phyloP scores from a whole-genome alignment of 2,113 vertebrate species.

The Phasianus colchicus region DNA sequence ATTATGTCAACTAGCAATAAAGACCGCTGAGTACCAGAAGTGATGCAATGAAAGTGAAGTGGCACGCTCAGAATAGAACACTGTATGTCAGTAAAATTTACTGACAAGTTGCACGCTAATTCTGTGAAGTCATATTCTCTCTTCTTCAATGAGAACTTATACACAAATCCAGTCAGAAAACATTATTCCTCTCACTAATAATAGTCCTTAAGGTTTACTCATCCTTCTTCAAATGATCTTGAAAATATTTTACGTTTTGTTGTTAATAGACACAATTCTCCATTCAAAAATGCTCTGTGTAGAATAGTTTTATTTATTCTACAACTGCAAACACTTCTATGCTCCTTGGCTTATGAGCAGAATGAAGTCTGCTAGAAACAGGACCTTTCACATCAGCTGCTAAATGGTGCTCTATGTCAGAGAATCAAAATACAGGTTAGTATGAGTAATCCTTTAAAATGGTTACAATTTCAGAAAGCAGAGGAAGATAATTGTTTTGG shows the following conservation, averaged over 20 bases:
- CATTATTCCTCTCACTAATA: background rate
- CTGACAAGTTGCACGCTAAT: background rate
- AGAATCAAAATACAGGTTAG: background rate
- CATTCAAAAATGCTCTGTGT: background rate
- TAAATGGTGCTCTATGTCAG: background rate
- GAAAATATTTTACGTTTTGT: background rate
- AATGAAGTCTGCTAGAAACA: background rate
- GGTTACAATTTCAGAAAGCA: background rate
- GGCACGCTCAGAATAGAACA: background rate
- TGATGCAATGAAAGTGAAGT: background rate
- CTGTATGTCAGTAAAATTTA: background rate
- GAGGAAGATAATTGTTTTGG: background rate
- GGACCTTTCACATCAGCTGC: background rate
- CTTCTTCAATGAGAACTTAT: background rate
- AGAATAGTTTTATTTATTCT: background rate
- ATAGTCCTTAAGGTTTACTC: background rate
- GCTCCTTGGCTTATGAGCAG: background rate
- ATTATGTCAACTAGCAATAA: accelerated
- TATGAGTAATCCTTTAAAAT: background rate
- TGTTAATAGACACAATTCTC: background rate
- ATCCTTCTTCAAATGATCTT: background rate
- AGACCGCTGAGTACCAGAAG: background rate
- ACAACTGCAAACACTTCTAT: background rate
- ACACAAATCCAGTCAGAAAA: background rate
- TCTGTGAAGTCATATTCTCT: background rate